A percentile compares a stretch with the other conserved stretches of the same genome.
phyloP scores from a whole-genome alignment of 2,113 vertebrate genomes.

The Hymenochirus boettgeri region DNA sequence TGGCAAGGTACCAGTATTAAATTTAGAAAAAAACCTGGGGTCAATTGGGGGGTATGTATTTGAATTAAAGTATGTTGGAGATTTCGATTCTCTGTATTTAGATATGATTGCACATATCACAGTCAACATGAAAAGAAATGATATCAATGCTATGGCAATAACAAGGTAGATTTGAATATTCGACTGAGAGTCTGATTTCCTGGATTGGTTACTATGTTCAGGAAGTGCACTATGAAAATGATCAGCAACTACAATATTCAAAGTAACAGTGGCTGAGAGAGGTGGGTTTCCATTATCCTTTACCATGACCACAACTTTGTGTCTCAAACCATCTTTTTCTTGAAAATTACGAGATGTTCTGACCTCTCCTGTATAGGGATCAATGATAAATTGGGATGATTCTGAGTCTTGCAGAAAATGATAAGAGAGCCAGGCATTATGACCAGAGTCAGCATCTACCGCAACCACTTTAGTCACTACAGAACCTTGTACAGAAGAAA shows the following conservation, averaged over 20 bases:
- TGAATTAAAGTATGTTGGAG: slow-evolving; percentile 37
- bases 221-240: slow-evolving; percentile 34
- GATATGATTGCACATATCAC: slow-evolving; percentile 5
- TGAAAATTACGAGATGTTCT: slow-evolving; percentile 30
- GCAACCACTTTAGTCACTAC: slow-evolving; percentile 59
- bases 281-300: slow-evolving; percentile 50
- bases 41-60: not conserved
- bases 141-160: slow-evolving; percentile 53
- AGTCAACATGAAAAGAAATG: slow-evolving; percentile 45
- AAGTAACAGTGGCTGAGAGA: slow-evolving; percentile 16
- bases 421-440: slow-evolving; percentile 60
- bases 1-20: slow-evolving; percentile 5
- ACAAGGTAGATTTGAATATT: slow-evolving; percentile 60
- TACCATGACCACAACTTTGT: slow-evolving; percentile 43
- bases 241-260: slow-evolving; percentile 65
- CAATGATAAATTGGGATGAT: slow-evolving; percentile 41
- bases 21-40: not conserved
- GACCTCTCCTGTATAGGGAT: slow-evolving; percentile 23
- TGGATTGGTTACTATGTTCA: slow-evolving; percentile 49
- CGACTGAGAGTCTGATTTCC: slow-evolving; percentile 36
- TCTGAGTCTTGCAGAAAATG: slow-evolving; percentile 48
- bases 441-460: slow-evolving; percentile 57
- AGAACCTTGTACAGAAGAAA: slow-evolving; percentile 52
- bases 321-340: slow-evolving; percentile 39
- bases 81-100: slow-evolving; percentile 15